Evolutionary conservation across 2,888 invertebrate species (phyloP).

Genomic region (Sarcophaga subvicina): DNA sequence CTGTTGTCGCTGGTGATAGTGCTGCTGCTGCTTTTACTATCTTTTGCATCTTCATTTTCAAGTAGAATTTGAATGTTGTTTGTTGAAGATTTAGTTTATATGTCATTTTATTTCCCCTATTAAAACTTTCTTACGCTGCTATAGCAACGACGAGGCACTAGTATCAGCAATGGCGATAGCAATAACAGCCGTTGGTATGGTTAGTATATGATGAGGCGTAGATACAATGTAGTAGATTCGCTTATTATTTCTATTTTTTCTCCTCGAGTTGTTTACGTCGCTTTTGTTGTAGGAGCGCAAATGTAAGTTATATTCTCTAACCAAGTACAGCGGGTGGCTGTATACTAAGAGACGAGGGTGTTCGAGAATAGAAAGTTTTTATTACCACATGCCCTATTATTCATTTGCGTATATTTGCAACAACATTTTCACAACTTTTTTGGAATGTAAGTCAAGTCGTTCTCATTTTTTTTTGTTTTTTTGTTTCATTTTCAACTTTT

Average conservation of each 20-base stretch:
- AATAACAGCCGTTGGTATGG: neutral
- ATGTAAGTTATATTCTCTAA: neutral
- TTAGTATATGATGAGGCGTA: neutral
- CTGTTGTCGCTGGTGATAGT: neutral
- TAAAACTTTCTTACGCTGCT: conserved; percentile 41
- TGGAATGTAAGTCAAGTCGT: conserved; percentile 39
- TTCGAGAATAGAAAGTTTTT: conserved; percentile 16
- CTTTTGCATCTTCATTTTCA: conserved; percentile 51
- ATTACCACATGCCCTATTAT: conserved; percentile 39
- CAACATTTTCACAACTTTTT: conserved; percentile 46
- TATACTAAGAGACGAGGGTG: neutral
- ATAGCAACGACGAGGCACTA: neutral
- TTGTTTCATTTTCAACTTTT: conserved; percentile 11
- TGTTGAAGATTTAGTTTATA: conserved; percentile 48
- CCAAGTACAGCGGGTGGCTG: neutral
- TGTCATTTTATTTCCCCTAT: conserved; percentile 51
- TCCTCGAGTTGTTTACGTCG: neutral
- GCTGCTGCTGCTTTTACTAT: conserved; percentile 24
- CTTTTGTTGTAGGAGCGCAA: conserved; percentile 5
- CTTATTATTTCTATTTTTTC: neutral
- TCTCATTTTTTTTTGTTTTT: conserved; percentile 64
- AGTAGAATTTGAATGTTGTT: conserved; percentile 56
- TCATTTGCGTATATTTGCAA: conserved; percentile 42
- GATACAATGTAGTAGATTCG: neutral
- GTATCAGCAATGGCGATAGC: neutral